A percentile compares a stretch with the other conserved stretches of the same genome.
Conservation (phyloP, 2,113 vertebrate genomes). For the Epinephelus fuscoguttatus region DNA sequence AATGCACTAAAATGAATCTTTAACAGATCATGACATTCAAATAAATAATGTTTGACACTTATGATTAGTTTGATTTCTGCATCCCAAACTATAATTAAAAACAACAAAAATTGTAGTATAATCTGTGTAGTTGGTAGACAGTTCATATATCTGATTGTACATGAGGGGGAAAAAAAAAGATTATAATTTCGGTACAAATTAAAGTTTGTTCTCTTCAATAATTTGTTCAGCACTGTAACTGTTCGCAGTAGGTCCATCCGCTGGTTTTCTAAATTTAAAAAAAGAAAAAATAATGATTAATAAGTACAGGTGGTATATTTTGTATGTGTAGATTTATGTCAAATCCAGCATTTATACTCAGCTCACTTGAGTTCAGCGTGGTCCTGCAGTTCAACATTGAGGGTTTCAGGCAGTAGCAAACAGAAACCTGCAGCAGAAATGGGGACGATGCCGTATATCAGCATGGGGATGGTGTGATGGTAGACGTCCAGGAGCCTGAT, state of each 20-base stretch:
- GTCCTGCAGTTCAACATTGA: constrained; percentile 83
- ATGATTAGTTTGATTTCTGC: no score
- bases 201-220: not conserved
- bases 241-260: not conserved
- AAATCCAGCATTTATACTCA: not conserved
- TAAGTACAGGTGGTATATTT: not conserved
- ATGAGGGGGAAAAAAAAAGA: no score
- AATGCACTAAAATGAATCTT: no score
- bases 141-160: no score
- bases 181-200: not conserved
- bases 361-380: constrained; percentile 62
- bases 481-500: constrained; percentile 84
- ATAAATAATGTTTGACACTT: no score
- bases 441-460: constrained; percentile 83
- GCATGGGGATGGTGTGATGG: constrained; percentile 84
- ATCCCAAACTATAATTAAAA: no score
- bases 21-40: no score
- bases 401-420: constrained; percentile 89
- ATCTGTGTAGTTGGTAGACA: no score
- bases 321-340: not conserved
- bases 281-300: not conserved
- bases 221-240: not conserved
- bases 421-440: constrained; percentile 77
- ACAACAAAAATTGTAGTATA: no score
- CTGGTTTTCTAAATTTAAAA: constrained; percentile 5